Evolutionary conservation across 2,888 invertebrate genomes (phyloP).

Genomic region (Cyaniris semiargus): DNA sequence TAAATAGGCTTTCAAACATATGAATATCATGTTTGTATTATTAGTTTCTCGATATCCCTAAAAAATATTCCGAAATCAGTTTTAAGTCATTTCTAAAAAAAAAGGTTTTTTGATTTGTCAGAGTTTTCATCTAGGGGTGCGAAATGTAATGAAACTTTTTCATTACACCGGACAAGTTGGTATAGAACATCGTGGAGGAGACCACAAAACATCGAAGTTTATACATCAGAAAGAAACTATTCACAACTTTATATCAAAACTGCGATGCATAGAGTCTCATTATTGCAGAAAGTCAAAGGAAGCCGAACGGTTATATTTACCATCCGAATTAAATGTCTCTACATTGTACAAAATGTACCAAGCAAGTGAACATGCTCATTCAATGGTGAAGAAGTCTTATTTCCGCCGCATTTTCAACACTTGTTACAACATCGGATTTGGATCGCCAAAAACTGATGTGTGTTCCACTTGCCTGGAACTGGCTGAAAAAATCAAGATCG

Average conservation of each 20-base stretch:
- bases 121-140: no score
- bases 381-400: slow-evolving; percentile 39
- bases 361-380: slow-evolving; percentile 34
- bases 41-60: no score
- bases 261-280: slow-evolving; percentile 42
- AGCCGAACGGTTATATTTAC: slow-evolving; percentile 39
- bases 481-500: slow-evolving; percentile 40
- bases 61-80: no score
- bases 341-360: slow-evolving; percentile 41
- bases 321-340: slow-evolving; percentile 40
- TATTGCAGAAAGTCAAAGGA: slow-evolving; percentile 40
- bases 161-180: slow-evolving; percentile 36
- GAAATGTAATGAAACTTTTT: slow-evolving; percentile 39
- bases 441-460: slow-evolving; percentile 41
- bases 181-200: slow-evolving; percentile 40
- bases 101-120: no score
- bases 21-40: no score
- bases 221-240: slow-evolving; percentile 42
- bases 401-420: slow-evolving; percentile 43
- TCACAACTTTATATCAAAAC: slow-evolving; percentile 43
- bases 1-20: no score
- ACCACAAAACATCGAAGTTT: slow-evolving; percentile 39
- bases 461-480: slow-evolving; percentile 43
- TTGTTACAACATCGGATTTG: slow-evolving; percentile 42
- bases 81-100: no score